Percentiles rank a stretch among this genome's conserved stretches.
Conservation (phyloP, 2,888 invertebrate species). For the Myathropa florea region DNA sequence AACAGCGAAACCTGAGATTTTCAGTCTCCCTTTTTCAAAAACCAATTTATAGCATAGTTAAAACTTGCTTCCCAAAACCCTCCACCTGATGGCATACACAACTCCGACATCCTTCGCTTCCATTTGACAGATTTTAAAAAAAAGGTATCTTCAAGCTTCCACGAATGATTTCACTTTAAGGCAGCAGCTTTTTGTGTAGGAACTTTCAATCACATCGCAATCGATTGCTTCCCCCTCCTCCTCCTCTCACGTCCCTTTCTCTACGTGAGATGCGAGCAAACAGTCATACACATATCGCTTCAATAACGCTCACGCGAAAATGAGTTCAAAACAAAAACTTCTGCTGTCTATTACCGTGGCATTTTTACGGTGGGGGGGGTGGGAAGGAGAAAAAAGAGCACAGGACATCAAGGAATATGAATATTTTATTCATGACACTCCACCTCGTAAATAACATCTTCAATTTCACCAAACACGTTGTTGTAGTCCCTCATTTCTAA, state of each 20-base stretch:
- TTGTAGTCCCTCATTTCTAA: slow-evolving; percentile 48
- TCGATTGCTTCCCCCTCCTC: background rate
- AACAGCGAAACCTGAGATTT: too few relatives aligned
- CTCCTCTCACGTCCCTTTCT: background rate
- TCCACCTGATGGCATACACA: too few relatives aligned
- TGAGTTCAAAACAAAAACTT: slow-evolving; percentile 50
- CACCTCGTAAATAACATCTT: slow-evolving; percentile 63
- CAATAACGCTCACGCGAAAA: slow-evolving; percentile 7
- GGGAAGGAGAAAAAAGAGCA: background rate
- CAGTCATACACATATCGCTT: background rate
- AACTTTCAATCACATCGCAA: background rate
- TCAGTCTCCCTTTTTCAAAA: too few relatives aligned
- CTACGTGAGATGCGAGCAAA: slow-evolving; percentile 24
- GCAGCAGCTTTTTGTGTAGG: background rate
- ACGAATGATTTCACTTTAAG: background rate
- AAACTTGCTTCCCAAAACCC: too few relatives aligned
- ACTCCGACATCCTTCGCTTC: background rate
- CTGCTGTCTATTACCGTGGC: slow-evolving; percentile 26
- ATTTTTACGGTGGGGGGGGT: background rate
- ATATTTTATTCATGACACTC: slow-evolving; percentile 59
- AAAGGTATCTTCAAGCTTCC: background rate
- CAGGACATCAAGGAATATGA: slow-evolving; percentile 57
- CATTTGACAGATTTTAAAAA: background rate
- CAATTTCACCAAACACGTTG: slow-evolving; percentile 58
- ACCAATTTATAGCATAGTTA: too few relatives aligned